Percentiles rank a stretch among this genome's conserved stretches.
Evolutionary conservation across 2,113 vertebrate genomes (phyloP).

Genomic region (Melanostigma gelatinosum): DNA sequence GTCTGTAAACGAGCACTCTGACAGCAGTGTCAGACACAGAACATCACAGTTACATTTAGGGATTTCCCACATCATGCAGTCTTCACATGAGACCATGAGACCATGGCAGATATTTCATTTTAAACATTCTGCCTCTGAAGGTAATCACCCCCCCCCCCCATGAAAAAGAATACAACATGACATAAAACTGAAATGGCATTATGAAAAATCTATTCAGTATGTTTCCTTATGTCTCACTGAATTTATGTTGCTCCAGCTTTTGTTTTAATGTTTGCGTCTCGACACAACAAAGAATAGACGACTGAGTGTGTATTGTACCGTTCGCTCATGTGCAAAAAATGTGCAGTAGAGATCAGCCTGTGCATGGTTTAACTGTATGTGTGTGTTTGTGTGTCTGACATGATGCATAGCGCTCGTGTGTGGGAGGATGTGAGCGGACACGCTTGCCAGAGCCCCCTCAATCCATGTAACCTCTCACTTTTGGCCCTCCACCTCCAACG

Average conservation of each 20-base stretch:
- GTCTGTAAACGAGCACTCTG: slow-evolving; percentile 18
- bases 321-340: not conserved
- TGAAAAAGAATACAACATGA: not conserved
- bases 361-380: slow-evolving; percentile 5
- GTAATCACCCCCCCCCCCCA: not conserved
- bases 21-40: not conserved
- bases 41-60: too few species aligned
- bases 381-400: slow-evolving; percentile 19
- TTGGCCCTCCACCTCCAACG: slow-evolving; percentile 54
- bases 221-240: not conserved
- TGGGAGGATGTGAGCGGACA: slow-evolving; percentile 56
- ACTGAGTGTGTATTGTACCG: not conserved
- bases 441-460: slow-evolving; percentile 50
- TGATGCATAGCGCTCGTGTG: slow-evolving; percentile 44
- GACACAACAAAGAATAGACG: too few species aligned
- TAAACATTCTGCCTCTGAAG: slow-evolving; percentile 4
- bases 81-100: slow-evolving; percentile 17
- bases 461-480: slow-evolving; percentile 63
- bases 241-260: not conserved
- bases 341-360: not conserved
- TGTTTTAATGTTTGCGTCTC: not conserved
- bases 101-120: not conserved
- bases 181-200: not conserved
- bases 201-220: not conserved
- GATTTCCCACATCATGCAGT: not conserved